Percentiles rank a stretch among this genome's conserved stretches.
phyloP scores from a whole-genome alignment of 2,113 vertebrate genomes.

The Cygnus atratus region DNA sequence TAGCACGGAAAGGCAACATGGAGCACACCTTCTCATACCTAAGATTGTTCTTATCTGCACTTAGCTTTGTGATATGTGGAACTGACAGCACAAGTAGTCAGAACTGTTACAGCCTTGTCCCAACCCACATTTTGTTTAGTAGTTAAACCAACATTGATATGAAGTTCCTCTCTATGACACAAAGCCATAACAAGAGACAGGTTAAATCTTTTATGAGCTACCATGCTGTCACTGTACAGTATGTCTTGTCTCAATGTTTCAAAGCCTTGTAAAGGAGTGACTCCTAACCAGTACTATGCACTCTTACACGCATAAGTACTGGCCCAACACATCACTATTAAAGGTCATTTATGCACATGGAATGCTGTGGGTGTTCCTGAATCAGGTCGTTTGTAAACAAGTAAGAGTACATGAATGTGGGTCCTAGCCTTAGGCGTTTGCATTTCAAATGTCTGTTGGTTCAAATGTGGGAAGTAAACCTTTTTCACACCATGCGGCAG shows the following conservation, averaged over 20 bases:
- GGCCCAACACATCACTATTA: background rate
- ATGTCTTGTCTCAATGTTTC: background rate
- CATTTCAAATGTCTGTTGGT: background rate
- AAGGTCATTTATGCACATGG: background rate
- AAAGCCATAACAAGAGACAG: background rate
- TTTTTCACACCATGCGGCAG: background rate
- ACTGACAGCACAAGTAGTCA: background rate
- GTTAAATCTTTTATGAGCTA: background rate
- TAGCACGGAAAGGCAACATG: background rate
- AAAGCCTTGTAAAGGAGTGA: background rate
- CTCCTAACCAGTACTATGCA: background rate
- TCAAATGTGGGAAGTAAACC: background rate
- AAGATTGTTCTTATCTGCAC: background rate
- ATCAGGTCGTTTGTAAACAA: background rate
- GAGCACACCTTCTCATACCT: background rate
- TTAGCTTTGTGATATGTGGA: background rate
- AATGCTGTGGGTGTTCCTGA: constrained; percentile 47
- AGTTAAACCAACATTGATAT: background rate
- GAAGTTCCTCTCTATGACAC: background rate
- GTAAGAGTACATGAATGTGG: background rate
- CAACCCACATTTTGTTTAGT: background rate
- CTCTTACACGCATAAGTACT: accelerated
- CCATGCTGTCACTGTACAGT: background rate
- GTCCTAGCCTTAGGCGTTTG: constrained; percentile 34
- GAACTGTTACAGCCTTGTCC: background rate